Evolutionary conservation across 2,888 invertebrate genomes (phyloP), one percentile per base, ranked within the genome.

Genomic region (Pseudeuparius sepicola): DNA sequence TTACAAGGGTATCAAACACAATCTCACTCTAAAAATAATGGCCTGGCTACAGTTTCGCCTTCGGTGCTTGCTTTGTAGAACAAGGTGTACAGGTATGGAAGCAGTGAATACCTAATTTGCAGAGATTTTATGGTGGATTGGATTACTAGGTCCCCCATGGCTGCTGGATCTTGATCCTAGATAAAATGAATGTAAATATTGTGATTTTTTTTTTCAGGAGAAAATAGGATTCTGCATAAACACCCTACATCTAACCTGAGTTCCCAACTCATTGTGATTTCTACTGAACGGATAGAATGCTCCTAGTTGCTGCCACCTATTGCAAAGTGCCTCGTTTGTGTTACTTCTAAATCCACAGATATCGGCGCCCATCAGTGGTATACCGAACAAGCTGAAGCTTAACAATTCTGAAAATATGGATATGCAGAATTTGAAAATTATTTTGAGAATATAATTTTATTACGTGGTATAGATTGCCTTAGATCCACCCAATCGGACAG

Each of bases 161-260:
- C 70, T 3, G 73, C 87, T 1, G 89, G 88, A 67, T 88, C 88
- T 68, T 89, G 88, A 18, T 79, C 76, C 81, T 80, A n/a, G n/a
- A n/a, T n/a, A n/a, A n/a, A n/a, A n/a, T n/a, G n/a, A n/a, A n/a
- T n/a, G n/a, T n/a, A n/a, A n/a, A n/a, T n/a, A n/a, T n/a, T n/a
- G n/a, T n/a, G n/a, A n/a, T n/a, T n/a, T n/a, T n/a, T n/a, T n/a
- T n/a, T n/a, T n/a, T n/a, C n/a, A n/a, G n/a, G n/a, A n/a, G n/a
- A n/a, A n/a, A n/a, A n/a, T n/a, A n/a, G n/a, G n/a, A n/a, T n/a
- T n/a, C n/a, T n/a, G n/a, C n/a, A n/a, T n/a, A n/a, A n/a, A n/a
- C n/a, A n/a, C n/a, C n/a, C n/a, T n/a, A n/a, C n/a, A n/a, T n/a
- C n/a, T n/a, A n/a, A n/a, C n/a, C n/a, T n/a, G n/a, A n/a, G n/a